phyloP scores from a whole-genome alignment of 2,113 vertebrate species.

The Romanogobio albipinnatus region DNA sequence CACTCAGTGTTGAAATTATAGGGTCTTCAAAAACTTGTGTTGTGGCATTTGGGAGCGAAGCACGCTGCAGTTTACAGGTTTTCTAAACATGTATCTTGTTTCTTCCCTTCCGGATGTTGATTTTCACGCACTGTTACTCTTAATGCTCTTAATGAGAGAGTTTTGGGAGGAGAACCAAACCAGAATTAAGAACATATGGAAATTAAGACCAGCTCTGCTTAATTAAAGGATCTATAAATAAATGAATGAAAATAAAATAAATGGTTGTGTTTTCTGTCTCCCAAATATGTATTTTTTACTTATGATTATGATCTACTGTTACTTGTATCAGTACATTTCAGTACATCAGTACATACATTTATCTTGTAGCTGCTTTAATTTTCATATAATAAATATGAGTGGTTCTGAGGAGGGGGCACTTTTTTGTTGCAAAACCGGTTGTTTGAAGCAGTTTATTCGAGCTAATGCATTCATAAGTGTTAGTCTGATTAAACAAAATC shows the following conservation, averaged over 20 bases:
- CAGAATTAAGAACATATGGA: not conserved
- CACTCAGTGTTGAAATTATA: not conserved
- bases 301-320: not conserved
- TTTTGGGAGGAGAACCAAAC: not conserved
- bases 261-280: too few species aligned
- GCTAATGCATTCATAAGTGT: too few species aligned
- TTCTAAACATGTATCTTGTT: not conserved
- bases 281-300: not conserved
- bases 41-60: not conserved
- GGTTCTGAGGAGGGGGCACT: not conserved
- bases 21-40: not conserved
- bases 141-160: not conserved
- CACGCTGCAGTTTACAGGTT: not conserved
- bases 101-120: not conserved
- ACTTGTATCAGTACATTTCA: too few species aligned
- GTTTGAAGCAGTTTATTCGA: too few species aligned
- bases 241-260: not conserved
- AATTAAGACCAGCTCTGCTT: not conserved
- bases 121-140: not conserved
- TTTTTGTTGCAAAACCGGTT: too few species aligned
- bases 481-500: not conserved
- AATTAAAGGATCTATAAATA: not conserved
- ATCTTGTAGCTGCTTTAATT: not conserved
- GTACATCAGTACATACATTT: not conserved
- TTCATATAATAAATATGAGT: not conserved